Conservation (phyloP, 2,888 invertebrate species). For the Lymantria monacha region DNA sequence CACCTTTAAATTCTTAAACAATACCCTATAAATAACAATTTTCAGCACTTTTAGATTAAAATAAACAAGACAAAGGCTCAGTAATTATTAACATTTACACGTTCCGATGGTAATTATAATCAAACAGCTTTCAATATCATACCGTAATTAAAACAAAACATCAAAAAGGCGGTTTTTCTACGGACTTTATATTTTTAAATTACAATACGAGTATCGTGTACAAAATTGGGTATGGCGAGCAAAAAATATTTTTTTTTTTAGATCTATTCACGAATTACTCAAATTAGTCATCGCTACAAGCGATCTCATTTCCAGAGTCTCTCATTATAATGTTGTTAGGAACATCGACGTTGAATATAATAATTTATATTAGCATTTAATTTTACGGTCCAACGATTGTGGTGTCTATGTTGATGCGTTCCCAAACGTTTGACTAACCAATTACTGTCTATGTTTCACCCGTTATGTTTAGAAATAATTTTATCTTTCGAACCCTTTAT, state of each 20-base stretch:
- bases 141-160: constrained; percentile 35
- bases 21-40: constrained; percentile 1
- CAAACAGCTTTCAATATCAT: constrained; percentile 23
- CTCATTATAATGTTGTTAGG: constrained; percentile 76
- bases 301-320: constrained; percentile 66
- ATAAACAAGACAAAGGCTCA: constrained; percentile 24
- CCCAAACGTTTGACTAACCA: constrained; percentile 51
- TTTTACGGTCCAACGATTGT: constrained; percentile 70
- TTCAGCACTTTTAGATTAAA: constrained; percentile 18
- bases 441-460: constrained; percentile 48
- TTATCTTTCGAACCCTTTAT: constrained; percentile 20
- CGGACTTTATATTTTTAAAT: constrained; percentile 28
- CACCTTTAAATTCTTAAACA: too few relatives aligned
- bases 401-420: constrained; percentile 52
- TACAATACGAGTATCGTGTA: constrained; percentile 39
- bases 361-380: constrained; percentile 80
- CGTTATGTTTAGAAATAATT: constrained; percentile 29
- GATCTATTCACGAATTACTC: constrained; percentile 50
- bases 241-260: constrained; percentile 29
- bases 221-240: constrained; percentile 42
- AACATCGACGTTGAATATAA: constrained; percentile 67
- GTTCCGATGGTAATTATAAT: constrained; percentile 17
- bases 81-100: constrained; percentile 31
- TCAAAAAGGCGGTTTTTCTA: constrained; percentile 38
- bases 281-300: constrained; percentile 71